Conservation (phyloP, 2,113 vertebrate genomes). For the rat (Rattus norvegicus) region GRCr8 NC_086022.1:182359501-182360000, state of each 20-base stretch:
- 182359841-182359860: background rate
- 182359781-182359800: background rate
- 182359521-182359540: conserved; percentile 1
- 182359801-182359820: background rate
- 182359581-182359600: background rate
- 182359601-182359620: background rate
- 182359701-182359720: background rate
- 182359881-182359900: background rate
- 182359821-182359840: background rate
- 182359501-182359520: background rate
- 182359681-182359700: background rate
- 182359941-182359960: background rate
- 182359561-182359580: background rate
- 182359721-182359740: background rate
- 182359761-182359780: background rate
- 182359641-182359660: background rate
- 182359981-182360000: background rate
- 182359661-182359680: background rate
- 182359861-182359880: background rate
- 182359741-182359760: background rate
- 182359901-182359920: background rate
- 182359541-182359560: background rate
- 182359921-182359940: background rate
- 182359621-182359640: background rate
- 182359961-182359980: background rate